Base-by-base conservation (phyloP, 1,140 invertebrate genomes). In the Drosophila yakuba region DNA sequence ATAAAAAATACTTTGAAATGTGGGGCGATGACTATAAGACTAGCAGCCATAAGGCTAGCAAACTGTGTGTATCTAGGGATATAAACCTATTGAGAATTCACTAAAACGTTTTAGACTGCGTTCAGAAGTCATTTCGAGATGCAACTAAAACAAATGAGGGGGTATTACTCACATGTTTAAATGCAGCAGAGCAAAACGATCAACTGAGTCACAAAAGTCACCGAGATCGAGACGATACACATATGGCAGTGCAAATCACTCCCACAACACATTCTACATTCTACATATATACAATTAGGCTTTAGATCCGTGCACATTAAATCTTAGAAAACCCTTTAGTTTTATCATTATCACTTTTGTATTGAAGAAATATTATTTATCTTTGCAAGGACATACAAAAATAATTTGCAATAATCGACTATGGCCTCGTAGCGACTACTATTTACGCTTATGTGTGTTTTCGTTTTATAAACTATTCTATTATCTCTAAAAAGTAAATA, bases 81-180 rank as follows among this genome's bases (percentile, higher is more conserved):
- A 32, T 25, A 4, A 25, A 25, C 25, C 25, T 25, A 25, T 25
- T 25, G 25, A 25, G 25, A 25, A 25, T 4, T 25, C 4, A 32
- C 28, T 10, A 7, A 10, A 8, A 32, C 11, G 5, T 12, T 44
- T 11, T 11, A 44, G 2, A 10, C 2, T 11, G 4, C 4, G 11
- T 12, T 20, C 4, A 4, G 4, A 23, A 23, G 5, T 5, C 6
- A 2, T 23, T 14, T 47, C 12, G 5, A 51, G 32, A 35, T 20
- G 7, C 10, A 14, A 48, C 5, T 4, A 3, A 15, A 57, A 12
- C 3, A 25, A 14, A 25, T 38, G 11, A 10, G 2, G n/a, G 1
- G n/a, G 0, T 17, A 17, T 66, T 62, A 62, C 14, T 66, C 57
- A 8, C 10, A 7, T 62, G 39, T 38, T 38, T 32, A 61, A 62